Evolutionary conservation across 2,888 invertebrate species (phyloP).

Genomic region (Julus scanicus): DNA sequence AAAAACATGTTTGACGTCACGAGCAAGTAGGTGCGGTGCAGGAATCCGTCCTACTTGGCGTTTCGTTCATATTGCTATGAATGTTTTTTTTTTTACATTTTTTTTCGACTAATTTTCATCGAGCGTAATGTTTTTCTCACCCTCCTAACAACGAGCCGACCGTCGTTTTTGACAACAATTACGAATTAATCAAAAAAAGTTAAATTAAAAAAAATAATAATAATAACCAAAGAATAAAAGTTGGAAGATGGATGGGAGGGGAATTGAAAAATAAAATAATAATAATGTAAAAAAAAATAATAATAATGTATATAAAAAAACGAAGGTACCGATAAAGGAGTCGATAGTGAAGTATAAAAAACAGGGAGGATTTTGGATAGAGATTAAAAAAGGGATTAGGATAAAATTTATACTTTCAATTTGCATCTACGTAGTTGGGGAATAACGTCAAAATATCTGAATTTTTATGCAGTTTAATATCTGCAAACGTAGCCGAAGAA

Average conservation of each 20-base stretch:
- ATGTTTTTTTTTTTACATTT: slow-evolving; percentile 48
- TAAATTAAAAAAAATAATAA: slow-evolving; percentile 52
- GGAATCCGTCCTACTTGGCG: slow-evolving; percentile 41
- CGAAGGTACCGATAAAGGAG: slow-evolving; percentile 44
- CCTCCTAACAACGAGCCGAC: slow-evolving; percentile 51
- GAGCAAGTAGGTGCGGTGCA: slow-evolving; percentile 42
- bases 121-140: slow-evolving; percentile 50
- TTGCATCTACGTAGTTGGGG: slow-evolving; percentile 31
- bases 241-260: slow-evolving; percentile 48
- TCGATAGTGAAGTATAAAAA: slow-evolving; percentile 46
- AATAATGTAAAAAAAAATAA: slow-evolving; percentile 47
- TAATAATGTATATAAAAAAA: not conserved
- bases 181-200: slow-evolving; percentile 47
- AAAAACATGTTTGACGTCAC: slow-evolving; percentile 46
- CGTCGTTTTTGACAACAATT: slow-evolving; percentile 51
- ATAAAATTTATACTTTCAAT: slow-evolving; percentile 16
- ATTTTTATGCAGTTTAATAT: not conserved
- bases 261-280: slow-evolving; percentile 49
- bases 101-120: slow-evolving; percentile 47
- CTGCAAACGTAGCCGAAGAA: slow-evolving; percentile 23
- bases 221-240: slow-evolving; percentile 46
- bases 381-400: not conserved
- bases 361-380: slow-evolving; percentile 45
- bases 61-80: slow-evolving; percentile 38
- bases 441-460: slow-evolving; percentile 28